These are phyloP conservation scores for Escarpia spicata DNA, from an alignment of 2,888 invertebrate genomes.

Conservation along the genomic window DNA sequence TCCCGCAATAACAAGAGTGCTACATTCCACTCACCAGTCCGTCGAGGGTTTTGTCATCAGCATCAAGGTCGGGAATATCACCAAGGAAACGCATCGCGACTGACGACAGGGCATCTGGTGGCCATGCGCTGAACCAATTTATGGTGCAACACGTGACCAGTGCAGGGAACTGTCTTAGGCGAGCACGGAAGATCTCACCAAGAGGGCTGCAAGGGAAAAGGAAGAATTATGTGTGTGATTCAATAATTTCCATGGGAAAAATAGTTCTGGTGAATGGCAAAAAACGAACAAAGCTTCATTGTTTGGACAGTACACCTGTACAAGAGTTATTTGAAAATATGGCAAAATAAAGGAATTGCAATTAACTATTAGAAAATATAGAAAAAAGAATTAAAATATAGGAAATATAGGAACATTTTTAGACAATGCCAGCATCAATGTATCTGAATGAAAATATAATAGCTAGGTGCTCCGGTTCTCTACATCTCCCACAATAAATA, in stretches of 20 bases:
- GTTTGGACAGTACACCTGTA: too few relatives aligned
- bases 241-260: neutral
- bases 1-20: neutral
- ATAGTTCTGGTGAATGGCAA: too few relatives aligned
- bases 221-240: neutral
- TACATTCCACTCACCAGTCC: constrained; percentile 53
- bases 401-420: too few relatives aligned
- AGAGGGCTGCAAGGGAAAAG: constrained; percentile 68
- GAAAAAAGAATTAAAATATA: too few relatives aligned
- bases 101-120: constrained; percentile 76
- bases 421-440: neutral
- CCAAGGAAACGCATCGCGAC: constrained; percentile 65
- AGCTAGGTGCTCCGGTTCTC: neutral
- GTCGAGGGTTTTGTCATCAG: constrained; percentile 70
- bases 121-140: constrained; percentile 76
- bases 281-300: neutral
- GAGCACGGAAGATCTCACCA: constrained; percentile 65
- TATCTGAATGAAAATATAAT: neutral
- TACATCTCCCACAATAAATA: neutral
- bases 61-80: constrained; percentile 75
- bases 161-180: constrained; percentile 66
- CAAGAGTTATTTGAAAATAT: too few relatives aligned
- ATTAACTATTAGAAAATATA: too few relatives aligned
- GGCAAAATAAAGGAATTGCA: too few relatives aligned
- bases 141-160: constrained; percentile 67